Conservation (phyloP, 35 echinoderm and acorn worm genomes). For the Acanthaster planci region DNA sequence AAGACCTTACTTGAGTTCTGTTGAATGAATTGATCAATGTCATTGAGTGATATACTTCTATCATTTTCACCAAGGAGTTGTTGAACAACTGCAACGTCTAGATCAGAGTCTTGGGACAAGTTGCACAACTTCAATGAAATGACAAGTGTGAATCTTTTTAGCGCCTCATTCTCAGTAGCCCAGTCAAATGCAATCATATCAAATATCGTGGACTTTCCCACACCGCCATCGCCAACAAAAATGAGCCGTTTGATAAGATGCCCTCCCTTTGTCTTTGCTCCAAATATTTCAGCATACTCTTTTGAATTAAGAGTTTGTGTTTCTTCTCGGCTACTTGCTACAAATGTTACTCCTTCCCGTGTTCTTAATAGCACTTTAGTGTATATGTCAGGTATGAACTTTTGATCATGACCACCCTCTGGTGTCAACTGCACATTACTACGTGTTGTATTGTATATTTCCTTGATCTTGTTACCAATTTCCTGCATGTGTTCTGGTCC, state of each 20-base stretch:
- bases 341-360: too few relatives aligned
- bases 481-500: too few relatives aligned
- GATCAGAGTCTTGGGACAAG: not conserved
- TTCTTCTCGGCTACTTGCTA: too few relatives aligned
- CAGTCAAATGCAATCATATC: conserved; percentile 1
- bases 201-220: not conserved
- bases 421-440: too few relatives aligned
- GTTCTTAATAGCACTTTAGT: too few relatives aligned
- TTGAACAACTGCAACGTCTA: not conserved
- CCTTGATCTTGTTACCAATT: too few relatives aligned
- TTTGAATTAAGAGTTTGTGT: not conserved
- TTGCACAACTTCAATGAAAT: not conserved
- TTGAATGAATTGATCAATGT: not conserved
- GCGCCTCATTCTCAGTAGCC: not conserved
- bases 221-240: not conserved
- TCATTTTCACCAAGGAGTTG: conserved; percentile 1
- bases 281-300: not conserved
- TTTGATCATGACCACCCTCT: too few relatives aligned
- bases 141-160: conserved; percentile 14
- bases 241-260: conserved; percentile 4
- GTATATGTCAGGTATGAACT: too few relatives aligned
- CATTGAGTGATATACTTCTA: not conserved
- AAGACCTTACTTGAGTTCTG: not conserved
- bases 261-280: not conserved
- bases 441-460: too few relatives aligned